phyloP scores from a whole-genome alignment of 1,140 invertebrate genomes.

The Trichogramma pretiosum region DNA sequence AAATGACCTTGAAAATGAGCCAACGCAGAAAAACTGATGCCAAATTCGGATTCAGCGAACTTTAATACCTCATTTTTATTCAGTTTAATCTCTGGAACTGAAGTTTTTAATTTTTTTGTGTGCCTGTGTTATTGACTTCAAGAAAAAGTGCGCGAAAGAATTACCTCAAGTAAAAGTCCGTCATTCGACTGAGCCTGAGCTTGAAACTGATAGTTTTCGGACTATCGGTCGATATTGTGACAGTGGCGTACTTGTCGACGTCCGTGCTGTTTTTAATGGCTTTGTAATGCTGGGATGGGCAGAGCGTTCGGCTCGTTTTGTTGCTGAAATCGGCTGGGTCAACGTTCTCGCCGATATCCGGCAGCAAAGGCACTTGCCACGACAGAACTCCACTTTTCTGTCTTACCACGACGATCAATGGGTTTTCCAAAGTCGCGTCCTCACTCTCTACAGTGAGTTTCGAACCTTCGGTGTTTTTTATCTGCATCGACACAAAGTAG shows the following conservation, averaged over 20 bases:
- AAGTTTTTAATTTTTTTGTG: too few species aligned
- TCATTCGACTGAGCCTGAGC: conserved; percentile 32
- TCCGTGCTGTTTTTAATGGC: conserved; percentile 16
- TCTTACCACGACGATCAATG: conserved; percentile 47
- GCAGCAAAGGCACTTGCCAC: conserved; percentile 47
- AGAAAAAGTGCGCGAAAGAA: too few species aligned
- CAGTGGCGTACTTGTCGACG: conserved; percentile 38
- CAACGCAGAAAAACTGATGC: too few species aligned
- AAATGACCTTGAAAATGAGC: too few species aligned
- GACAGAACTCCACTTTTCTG: conserved; percentile 49
- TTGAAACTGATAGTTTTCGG: conserved; percentile 34
- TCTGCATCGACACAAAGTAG: too few species aligned
- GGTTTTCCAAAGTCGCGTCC: conserved; percentile 32
- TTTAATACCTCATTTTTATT: too few species aligned
- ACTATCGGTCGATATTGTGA: conserved; percentile 47
- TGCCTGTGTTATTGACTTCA: too few species aligned
- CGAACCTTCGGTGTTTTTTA: conserved; percentile 8
- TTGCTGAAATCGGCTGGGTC: conserved; percentile 28
- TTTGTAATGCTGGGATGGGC: conserved; percentile 40
- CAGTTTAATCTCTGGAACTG: too few species aligned
- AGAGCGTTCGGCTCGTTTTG: conserved; percentile 45
- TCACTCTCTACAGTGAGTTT: conserved; percentile 38
- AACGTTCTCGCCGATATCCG: conserved; percentile 32
- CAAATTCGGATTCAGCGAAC: too few species aligned
- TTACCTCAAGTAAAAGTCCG: conserved; percentile 44